A percentile compares a stretch with the other conserved stretches of the same genome.
Evolutionary conservation across 2,113 vertebrate genomes (phyloP).

Genomic region (Pampusana beccarii): DNA sequence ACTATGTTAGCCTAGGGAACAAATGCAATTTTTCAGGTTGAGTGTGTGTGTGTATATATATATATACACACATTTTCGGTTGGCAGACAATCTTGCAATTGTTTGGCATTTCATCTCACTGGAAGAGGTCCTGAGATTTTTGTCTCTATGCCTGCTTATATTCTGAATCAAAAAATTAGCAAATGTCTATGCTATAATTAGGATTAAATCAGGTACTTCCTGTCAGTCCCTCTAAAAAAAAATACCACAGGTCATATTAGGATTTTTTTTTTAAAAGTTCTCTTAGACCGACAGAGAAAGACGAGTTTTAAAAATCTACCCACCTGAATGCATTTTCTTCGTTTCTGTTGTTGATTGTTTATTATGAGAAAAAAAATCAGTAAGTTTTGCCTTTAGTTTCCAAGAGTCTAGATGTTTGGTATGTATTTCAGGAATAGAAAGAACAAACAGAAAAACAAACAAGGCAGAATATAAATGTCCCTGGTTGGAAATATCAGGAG

Average conservation of each 20-base stretch:
- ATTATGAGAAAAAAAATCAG: background rate
- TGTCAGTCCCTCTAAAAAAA: background rate
- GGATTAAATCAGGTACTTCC: background rate
- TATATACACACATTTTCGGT: background rate
- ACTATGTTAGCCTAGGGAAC: background rate
- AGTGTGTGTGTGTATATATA: background rate
- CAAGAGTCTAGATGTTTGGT: background rate
- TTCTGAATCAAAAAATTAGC: background rate
- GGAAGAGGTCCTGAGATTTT: background rate
- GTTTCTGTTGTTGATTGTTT: background rate
- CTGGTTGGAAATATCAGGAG: background rate
- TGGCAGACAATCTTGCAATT: background rate
- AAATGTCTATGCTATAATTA: background rate
- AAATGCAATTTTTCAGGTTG: background rate
- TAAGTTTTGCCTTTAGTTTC: background rate
- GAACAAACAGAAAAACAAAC: background rate
- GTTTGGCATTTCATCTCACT: background rate
- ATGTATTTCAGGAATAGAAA: background rate
- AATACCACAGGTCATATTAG: rapidly evolving
- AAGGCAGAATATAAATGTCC: background rate
- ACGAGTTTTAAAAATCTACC: background rate
- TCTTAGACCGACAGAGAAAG: background rate
- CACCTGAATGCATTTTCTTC: background rate
- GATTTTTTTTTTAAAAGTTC: background rate
- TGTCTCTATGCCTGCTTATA: background rate